Percentiles rank a stretch among this genome's conserved stretches.
phyloP scores from a whole-genome alignment of 2,888 invertebrate genomes.

The Acrobasis suavella region DNA sequence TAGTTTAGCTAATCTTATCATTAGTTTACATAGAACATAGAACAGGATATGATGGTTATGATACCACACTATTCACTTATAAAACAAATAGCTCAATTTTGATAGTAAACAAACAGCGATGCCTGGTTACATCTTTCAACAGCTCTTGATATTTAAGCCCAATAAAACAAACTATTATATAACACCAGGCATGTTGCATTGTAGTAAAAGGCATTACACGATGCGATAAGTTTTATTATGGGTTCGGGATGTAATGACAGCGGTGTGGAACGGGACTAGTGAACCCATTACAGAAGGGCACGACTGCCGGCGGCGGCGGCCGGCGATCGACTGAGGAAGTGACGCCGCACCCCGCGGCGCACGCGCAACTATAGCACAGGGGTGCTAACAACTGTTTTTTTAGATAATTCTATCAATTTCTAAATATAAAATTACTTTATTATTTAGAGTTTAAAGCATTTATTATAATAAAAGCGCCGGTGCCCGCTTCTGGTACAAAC shows the following conservation, averaged over 20 bases:
- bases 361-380: slow-evolving; percentile 47
- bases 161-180: not conserved
- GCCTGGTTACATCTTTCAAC: not conserved
- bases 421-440: not conserved
- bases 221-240: slow-evolving; percentile 44
- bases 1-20: too few relatives aligned
- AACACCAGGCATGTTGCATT: slow-evolving; percentile 19
- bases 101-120: not conserved
- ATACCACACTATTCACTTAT: too few relatives aligned
- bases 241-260: slow-evolving; percentile 48
- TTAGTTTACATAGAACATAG: too few relatives aligned
- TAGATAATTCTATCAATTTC: not conserved
- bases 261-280: slow-evolving; percentile 51
- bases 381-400: slow-evolving; percentile 41
- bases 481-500: too few relatives aligned
- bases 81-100: too few relatives aligned
- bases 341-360: slow-evolving; percentile 43
- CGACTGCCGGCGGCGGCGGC: slow-evolving; percentile 67
- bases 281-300: slow-evolving; percentile 65
- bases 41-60: too few relatives aligned
- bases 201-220: slow-evolving; percentile 30
- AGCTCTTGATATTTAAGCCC: not conserved
- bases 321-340: slow-evolving; percentile 70
- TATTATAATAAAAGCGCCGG: too few relatives aligned
- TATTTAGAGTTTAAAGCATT: not conserved